Conservation (phyloP, 2,888 invertebrate species). For the Hemistola chrysoprasaria region DNA sequence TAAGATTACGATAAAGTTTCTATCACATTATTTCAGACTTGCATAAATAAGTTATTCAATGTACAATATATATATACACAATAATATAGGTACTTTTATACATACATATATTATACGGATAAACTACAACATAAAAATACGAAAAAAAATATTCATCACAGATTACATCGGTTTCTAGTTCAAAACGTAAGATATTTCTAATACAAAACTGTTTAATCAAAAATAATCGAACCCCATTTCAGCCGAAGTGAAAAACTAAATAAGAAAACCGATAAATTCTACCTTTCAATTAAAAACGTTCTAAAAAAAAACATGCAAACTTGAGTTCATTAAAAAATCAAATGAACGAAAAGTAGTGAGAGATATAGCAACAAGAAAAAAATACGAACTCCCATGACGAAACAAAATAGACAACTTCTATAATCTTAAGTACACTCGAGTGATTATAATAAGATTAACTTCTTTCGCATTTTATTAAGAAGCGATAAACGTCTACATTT, state of each 20-base stretch:
- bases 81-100: conserved; percentile 23
- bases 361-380: conserved; percentile 6
- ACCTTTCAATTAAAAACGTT: conserved; percentile 9
- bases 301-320: conserved; percentile 22
- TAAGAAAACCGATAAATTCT: conserved; percentile 6
- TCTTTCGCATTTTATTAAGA: conserved; percentile 1
- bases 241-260: conserved; percentile 13
- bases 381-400: conserved; percentile 15
- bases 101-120: conserved; percentile 19
- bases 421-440: conserved; percentile 26
- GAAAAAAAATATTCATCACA: conserved; percentile 27
- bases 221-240: too few species aligned
- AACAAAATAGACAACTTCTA: conserved; percentile 42
- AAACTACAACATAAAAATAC: conserved; percentile 21
- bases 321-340: conserved; percentile 4
- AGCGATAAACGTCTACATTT: not conserved
- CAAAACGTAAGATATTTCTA: conserved; percentile 6
- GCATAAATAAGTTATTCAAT: conserved; percentile 30
- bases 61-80: conserved; percentile 22
- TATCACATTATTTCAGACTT: conserved; percentile 51
- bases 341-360: conserved; percentile 2
- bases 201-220: conserved; percentile 8
- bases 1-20: conserved; percentile 52
- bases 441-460: not conserved
- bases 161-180: conserved; percentile 17